These are phyloP conservation scores for Dicroscelio sp. DNA, from an alignment of 2,888 invertebrate species.

Conservation along the genomic window DNA sequence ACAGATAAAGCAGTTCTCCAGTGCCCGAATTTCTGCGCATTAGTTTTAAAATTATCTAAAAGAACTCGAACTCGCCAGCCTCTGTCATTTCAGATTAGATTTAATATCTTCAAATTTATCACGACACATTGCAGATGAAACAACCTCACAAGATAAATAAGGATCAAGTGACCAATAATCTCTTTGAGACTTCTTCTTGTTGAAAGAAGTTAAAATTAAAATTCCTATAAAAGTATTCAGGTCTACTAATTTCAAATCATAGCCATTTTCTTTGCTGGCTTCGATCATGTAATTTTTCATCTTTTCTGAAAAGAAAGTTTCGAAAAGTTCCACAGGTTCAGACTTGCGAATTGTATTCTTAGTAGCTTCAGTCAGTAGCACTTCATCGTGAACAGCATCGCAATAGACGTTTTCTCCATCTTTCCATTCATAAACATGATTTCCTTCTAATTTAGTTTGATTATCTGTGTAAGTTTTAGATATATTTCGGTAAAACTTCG, in stretches of 20 bases:
- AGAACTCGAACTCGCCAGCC: constrained; percentile 68
- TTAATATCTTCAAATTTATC: constrained; percentile 70
- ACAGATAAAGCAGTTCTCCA: constrained; percentile 72
- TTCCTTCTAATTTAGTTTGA: too few species aligned
- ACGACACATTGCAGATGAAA: constrained; percentile 68
- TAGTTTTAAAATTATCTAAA: constrained; percentile 55
- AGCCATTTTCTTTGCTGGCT: constrained; percentile 70
- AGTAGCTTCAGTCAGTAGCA: too few species aligned
- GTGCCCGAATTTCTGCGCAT: constrained; percentile 62
- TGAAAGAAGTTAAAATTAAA: constrained; percentile 56
- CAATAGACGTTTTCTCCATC: too few species aligned
- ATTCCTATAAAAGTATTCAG: constrained; percentile 70
- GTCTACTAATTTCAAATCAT: constrained; percentile 49
- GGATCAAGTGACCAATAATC: constrained; percentile 74
- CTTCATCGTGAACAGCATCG: too few species aligned
- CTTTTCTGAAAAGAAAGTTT: too few species aligned
- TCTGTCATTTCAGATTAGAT: constrained; percentile 70
- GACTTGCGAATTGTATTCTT: too few species aligned
- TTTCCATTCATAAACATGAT: too few species aligned
- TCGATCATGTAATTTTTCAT: constrained; percentile 79
- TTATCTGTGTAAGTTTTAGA: too few species aligned
- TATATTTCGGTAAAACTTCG: too few species aligned
- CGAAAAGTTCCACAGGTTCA: too few species aligned
- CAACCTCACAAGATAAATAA: constrained; percentile 64
- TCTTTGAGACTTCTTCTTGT: constrained; percentile 66